Evolutionary conservation across 2,888 invertebrate genomes (phyloP).

Genomic region (Germaria angustata): DNA sequence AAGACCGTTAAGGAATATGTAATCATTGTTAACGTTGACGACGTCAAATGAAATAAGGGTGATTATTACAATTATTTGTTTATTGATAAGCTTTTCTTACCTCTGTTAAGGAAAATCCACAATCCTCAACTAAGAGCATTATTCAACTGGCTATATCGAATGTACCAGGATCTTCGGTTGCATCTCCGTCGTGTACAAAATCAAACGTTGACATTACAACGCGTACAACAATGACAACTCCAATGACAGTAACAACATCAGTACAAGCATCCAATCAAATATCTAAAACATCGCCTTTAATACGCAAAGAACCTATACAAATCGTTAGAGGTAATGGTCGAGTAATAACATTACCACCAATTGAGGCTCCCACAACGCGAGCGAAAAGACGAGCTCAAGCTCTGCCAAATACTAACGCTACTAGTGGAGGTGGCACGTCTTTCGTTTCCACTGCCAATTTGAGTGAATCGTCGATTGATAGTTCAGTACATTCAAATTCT

Average conservation of each 20-base stretch:
- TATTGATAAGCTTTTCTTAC: background rate
- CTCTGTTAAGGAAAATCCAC: slow-evolving; percentile 44
- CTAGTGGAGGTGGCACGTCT: slow-evolving; percentile 1
- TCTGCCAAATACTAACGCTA: slow-evolving; percentile 67
- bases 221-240: slow-evolving; percentile 43
- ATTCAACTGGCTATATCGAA: slow-evolving; percentile 69
- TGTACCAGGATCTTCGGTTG: slow-evolving; percentile 33
- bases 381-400: slow-evolving; percentile 84
- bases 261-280: slow-evolving; percentile 7
- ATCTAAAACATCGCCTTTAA: slow-evolving; percentile 54
- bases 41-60: no score
- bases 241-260: slow-evolving; percentile 49
- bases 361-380: slow-evolving; percentile 90
- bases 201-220: background rate
- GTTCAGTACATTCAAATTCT: slow-evolving; percentile 70
- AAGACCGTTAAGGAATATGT: no score
- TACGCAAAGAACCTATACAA: slow-evolving; percentile 83
- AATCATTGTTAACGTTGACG: no score
- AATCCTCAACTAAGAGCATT: slow-evolving; percentile 69
- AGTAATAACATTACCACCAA: slow-evolving; percentile 89
- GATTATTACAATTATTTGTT: no score
- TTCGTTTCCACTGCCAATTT: slow-evolving; percentile 20
- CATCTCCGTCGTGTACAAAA: background rate
- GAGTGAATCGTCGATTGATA: slow-evolving; percentile 69
- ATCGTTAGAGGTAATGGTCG: slow-evolving; percentile 88